Evolutionary conservation across 2,113 vertebrate genomes (phyloP).

Genomic region (Peromyscus polionotus): DNA sequence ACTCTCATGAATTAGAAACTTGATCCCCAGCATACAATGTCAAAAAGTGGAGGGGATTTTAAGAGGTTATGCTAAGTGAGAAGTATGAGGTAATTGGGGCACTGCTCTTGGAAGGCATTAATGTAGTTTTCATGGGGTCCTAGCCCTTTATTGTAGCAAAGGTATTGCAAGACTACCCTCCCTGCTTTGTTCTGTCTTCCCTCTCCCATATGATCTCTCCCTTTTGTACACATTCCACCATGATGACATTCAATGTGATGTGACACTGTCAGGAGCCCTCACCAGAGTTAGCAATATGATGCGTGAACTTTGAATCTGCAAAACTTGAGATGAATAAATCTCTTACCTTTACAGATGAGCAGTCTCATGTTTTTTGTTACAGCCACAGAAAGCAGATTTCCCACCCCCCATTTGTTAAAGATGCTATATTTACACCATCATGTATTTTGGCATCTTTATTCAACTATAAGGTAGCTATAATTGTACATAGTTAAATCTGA

Average conservation of each 20-base stretch:
- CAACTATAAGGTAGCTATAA: background rate
- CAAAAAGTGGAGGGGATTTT: background rate
- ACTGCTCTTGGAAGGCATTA: background rate
- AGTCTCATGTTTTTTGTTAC: background rate
- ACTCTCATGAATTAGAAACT: background rate
- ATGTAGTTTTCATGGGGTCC: background rate
- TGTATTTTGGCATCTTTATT: background rate
- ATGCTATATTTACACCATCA: background rate
- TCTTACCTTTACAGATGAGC: background rate
- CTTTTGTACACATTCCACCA: background rate
- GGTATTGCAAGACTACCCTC: background rate
- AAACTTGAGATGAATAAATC: background rate
- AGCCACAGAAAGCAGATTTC: background rate
- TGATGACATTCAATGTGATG: background rate
- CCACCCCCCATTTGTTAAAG: background rate
- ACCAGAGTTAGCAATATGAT: background rate
- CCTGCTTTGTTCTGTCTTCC: background rate
- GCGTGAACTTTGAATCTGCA: background rate
- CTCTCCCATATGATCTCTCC: background rate
- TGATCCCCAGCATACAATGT: background rate
- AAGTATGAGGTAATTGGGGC: background rate
- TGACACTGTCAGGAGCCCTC: background rate
- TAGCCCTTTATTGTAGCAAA: background rate
- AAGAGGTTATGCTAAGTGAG: background rate
- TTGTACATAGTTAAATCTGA: background rate